A percentile compares a stretch with the other conserved stretches of the same genome.
Conservation (phyloP, 37 sponge, comb jelly and placozoan species). For the Petrosia ficiformis region DNA sequence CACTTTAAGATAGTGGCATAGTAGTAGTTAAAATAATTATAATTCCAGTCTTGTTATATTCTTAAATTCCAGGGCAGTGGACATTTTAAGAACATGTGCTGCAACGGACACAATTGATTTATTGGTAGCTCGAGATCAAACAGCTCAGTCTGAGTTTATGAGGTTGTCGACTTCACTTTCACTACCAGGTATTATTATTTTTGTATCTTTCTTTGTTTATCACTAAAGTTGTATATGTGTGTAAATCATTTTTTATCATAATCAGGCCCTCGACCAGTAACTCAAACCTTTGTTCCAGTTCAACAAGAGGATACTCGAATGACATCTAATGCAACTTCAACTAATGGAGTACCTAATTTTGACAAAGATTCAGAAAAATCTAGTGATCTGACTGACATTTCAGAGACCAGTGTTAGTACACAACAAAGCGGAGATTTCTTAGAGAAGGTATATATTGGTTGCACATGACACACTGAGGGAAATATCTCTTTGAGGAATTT, state of each 20-base stretch:
- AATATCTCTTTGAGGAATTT: too few species aligned
- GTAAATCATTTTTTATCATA: too few species aligned
- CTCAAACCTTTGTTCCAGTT: too few species aligned
- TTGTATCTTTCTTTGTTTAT: too few species aligned
- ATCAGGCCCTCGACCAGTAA: too few species aligned
- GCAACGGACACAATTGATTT: constrained; percentile 31
- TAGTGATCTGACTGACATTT: background rate
- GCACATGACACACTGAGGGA: too few species aligned
- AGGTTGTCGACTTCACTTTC: constrained; percentile 32
- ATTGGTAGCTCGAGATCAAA: constrained; percentile 38
- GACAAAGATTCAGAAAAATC: background rate
- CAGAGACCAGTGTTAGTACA: background rate
- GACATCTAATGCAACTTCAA: background rate
- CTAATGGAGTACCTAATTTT: background rate
- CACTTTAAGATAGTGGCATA: too few species aligned
- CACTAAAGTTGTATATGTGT: too few species aligned
- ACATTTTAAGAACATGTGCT: constrained; percentile 52
- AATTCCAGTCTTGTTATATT: too few species aligned
- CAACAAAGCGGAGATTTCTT: too few species aligned
- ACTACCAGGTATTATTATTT: background rate
- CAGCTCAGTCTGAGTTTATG: constrained; percentile 31
- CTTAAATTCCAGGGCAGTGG: constrained; percentile 55
- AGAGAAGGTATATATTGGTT: too few species aligned
- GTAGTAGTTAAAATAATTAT: too few species aligned
- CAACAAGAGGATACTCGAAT: background rate